Conservation (phyloP, 2,113 vertebrate genomes). For the Protomyctophum bolini region DNA sequence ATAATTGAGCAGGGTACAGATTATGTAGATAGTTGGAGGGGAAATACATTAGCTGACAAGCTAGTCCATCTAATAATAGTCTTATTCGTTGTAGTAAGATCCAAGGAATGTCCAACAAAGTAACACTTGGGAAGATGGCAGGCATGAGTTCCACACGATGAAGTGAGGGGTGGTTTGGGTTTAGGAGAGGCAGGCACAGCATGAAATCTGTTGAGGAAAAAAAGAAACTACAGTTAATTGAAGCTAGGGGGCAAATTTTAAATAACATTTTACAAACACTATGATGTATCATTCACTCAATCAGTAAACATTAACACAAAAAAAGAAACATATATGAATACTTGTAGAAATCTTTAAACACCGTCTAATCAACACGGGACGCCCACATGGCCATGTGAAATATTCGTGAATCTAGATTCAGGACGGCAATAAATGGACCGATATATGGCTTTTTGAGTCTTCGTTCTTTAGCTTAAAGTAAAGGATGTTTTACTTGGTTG, state of each 20-base stretch:
- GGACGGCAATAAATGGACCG: too few species aligned
- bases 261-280: neutral
- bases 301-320: too few species aligned
- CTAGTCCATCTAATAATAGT: slow-evolving; percentile 27
- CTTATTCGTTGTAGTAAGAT: slow-evolving; percentile 21
- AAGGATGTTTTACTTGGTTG: too few species aligned
- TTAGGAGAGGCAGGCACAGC: slow-evolving; percentile 15
- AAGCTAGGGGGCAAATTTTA: neutral
- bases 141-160: slow-evolving; percentile 33
- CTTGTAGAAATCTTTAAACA: too few species aligned
- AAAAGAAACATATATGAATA: too few species aligned
- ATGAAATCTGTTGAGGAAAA: slow-evolving; percentile 36
- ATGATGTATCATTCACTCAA: too few species aligned
- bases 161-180: neutral
- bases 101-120: slow-evolving; percentile 25
- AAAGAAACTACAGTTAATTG: slow-evolving; percentile 27
- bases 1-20: slow-evolving; percentile 42
- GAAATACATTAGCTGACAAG: slow-evolving; percentile 60
- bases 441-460: too few species aligned
- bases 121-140: slow-evolving; percentile 16
- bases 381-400: too few species aligned
- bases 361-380: too few species aligned
- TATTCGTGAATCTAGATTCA: too few species aligned
- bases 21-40: slow-evolving; percentile 13
- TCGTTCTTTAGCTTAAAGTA: too few species aligned